These are phyloP conservation scores for Cheirogaleus major DNA, from an alignment of 2,797 vertebrate species.

Conservation along the genomic window DNA sequence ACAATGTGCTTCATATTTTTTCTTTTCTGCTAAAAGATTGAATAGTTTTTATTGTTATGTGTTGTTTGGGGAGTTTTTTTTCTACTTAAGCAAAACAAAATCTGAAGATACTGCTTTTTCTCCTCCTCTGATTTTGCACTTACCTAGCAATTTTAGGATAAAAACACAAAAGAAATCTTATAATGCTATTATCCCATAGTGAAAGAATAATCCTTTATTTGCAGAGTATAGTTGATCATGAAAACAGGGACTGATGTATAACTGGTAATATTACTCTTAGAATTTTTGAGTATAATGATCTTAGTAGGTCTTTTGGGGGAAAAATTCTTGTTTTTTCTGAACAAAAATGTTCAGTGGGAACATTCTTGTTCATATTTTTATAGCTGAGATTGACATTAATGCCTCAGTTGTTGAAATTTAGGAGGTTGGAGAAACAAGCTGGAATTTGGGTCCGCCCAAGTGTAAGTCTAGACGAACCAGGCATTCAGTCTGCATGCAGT, in stretches of 20 bases:
- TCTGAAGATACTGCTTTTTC: neutral
- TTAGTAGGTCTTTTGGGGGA: constrained; percentile 4
- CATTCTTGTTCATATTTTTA: constrained; percentile 47
- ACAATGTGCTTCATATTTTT: neutral
- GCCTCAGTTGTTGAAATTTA: constrained; percentile 46
- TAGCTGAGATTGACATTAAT: constrained; percentile 15
- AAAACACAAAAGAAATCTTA: constrained; percentile 23
- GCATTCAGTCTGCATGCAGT: neutral
- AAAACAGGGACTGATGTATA: neutral
- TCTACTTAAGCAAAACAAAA: constrained; percentile 14
- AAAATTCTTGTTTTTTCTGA: neutral
- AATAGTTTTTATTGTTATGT: constrained; percentile 10
- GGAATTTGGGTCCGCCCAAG: neutral
- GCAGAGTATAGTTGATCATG: neutral
- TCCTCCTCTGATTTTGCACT: neutral
- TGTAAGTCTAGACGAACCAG: neutral
- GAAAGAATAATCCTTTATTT: neutral
- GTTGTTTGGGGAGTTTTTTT: neutral
- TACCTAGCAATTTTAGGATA: constrained; percentile 26
- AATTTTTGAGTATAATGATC: neutral
- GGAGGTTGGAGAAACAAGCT: neutral
- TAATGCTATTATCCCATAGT: neutral
- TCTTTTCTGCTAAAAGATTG: neutral
- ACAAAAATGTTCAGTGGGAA: neutral
- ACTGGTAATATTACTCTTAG: neutral